Percentiles rank a stretch among this genome's conserved stretches.
Evolutionary conservation across 1,140 invertebrate species (phyloP).

Genomic region (Pseudomyrmex flavicornis): DNA sequence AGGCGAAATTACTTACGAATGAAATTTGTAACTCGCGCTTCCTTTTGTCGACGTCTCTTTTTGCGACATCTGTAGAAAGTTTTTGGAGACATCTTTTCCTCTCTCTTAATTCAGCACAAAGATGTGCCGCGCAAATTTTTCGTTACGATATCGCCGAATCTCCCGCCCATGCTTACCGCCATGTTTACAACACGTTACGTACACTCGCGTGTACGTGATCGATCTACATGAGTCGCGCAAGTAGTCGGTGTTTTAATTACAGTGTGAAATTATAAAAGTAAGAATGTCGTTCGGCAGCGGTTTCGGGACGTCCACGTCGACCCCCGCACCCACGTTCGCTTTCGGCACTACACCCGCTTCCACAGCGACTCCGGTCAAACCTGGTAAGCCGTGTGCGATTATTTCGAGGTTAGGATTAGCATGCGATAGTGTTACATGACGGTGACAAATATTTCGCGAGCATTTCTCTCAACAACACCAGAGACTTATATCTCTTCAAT

Average conservation of each 20-base stretch:
- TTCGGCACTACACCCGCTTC: conserved; percentile 77
- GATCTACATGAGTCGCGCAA: neutral
- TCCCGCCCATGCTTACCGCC: neutral
- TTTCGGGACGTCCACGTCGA: conserved; percentile 77
- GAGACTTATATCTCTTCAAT: conserved; percentile 1
- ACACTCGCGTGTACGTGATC: neutral
- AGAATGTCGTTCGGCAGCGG: conserved; percentile 82
- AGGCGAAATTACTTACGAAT: no score
- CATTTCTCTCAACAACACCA: no score
- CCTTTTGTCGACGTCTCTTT: no score
- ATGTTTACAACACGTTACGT: no score
- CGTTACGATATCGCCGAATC: conserved; percentile 3
- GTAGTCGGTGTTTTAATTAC: no score
- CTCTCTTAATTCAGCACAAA: neutral
- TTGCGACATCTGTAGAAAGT: no score
- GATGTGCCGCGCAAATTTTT: conserved; percentile 11
- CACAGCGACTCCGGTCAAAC: conserved; percentile 79
- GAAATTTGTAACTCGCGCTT: no score
- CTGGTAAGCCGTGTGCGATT: conserved; percentile 71
- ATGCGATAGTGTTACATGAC: neutral
- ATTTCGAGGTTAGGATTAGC: conserved; percentile 27
- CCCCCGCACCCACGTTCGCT: conserved; percentile 77
- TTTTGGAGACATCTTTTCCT: no score
- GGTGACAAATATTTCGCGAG: neutral
- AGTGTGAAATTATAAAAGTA: conserved; percentile 3